These are phyloP conservation scores for Clarias platycephalus DNA, from an alignment of 2,797 vertebrate genomes.

Conservation along the genomic window DNA sequence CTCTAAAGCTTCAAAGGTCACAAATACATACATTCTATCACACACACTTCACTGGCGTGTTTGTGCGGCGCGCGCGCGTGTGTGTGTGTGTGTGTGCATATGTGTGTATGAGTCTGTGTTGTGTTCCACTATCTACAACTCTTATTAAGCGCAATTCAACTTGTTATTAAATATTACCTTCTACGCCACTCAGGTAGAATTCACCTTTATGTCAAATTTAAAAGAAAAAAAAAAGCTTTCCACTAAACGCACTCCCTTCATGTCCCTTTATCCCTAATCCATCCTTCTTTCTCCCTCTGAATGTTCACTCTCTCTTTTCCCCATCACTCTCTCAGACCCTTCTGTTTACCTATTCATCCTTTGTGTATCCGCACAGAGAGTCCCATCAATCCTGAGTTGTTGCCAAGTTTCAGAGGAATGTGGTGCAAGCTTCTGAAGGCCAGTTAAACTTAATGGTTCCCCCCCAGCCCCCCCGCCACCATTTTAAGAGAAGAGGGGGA, in stretches of 20 bases:
- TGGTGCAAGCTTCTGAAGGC: constrained; percentile 66
- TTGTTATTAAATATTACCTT: constrained; percentile 81
- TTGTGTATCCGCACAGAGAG: constrained; percentile 76
- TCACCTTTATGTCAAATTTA: constrained; percentile 74
- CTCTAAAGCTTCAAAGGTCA: not conserved
- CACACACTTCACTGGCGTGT: not conserved
- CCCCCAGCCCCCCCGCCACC: constrained; percentile 23
- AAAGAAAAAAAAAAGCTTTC: not conserved
- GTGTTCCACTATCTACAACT: constrained; percentile 38
- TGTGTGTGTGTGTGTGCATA: constrained; percentile 27
- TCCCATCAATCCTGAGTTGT: constrained; percentile 76
- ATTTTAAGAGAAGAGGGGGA: constrained; percentile 61
- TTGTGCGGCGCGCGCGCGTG: not conserved
- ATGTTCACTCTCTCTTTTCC: constrained; percentile 76
- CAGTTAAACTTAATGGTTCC: constrained; percentile 64
- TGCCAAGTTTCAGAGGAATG: constrained; percentile 80
- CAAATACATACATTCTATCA: not conserved
- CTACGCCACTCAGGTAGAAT: constrained; percentile 73
- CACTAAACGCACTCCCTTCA: not conserved
- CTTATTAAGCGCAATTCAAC: constrained; percentile 79
- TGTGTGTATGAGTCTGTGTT: not conserved
- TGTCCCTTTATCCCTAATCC: not conserved
- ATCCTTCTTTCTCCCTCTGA: constrained; percentile 63
- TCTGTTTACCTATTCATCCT: constrained; percentile 81
- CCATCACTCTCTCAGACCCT: constrained; percentile 80